Percentiles rank a stretch among this genome's conserved stretches.
phyloP scores from a whole-genome alignment of 1,140 invertebrate species.

The Drosophila tsacasi region DNA sequence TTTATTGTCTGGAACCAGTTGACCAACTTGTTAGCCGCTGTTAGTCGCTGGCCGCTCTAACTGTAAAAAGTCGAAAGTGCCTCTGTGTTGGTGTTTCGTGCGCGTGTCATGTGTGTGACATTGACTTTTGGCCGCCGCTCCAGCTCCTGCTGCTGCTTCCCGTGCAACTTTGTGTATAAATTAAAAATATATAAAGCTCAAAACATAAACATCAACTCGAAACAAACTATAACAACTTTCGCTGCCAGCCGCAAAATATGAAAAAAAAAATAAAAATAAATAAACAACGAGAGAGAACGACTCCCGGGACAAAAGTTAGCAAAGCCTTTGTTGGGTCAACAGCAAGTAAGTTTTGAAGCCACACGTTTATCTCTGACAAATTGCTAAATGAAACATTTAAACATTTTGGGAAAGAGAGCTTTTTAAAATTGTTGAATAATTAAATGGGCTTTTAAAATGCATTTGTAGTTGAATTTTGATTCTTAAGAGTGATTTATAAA shows the following conservation, averaged over 20 bases:
- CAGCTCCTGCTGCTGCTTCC: slow-evolving; percentile 38
- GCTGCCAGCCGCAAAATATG: slow-evolving; percentile 20
- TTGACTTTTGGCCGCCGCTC: slow-evolving; percentile 47
- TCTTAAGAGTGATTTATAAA: neutral
- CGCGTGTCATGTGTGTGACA: slow-evolving; percentile 65
- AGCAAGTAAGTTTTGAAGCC: slow-evolving; percentile 61
- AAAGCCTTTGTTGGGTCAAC: slow-evolving; percentile 48
- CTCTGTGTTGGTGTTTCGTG: slow-evolving; percentile 72
- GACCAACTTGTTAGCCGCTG: slow-evolving; percentile 70
- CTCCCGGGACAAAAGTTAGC: slow-evolving; percentile 29
- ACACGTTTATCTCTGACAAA: slow-evolving; percentile 37
- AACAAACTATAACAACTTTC: slow-evolving; percentile 50
- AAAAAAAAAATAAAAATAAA: neutral
- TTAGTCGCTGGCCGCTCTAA: slow-evolving; percentile 56
- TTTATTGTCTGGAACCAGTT: slow-evolving; percentile 76
- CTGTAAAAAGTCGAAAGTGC: slow-evolving; percentile 69
- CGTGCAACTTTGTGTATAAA: slow-evolving; percentile 48
- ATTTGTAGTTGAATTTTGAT: neutral
- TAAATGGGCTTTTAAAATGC: neutral
- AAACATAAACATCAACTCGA: slow-evolving; percentile 37
- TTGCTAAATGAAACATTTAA: slow-evolving; percentile 23
- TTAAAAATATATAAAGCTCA: slow-evolving; percentile 32
- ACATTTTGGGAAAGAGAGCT: neutral
- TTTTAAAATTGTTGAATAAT: neutral
- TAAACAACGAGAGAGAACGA: neutral